A percentile compares a stretch with the other conserved stretches of the same genome.
Evolutionary conservation across 1,140 invertebrate species (phyloP).

Genomic region (Whitmania pigra): DNA sequence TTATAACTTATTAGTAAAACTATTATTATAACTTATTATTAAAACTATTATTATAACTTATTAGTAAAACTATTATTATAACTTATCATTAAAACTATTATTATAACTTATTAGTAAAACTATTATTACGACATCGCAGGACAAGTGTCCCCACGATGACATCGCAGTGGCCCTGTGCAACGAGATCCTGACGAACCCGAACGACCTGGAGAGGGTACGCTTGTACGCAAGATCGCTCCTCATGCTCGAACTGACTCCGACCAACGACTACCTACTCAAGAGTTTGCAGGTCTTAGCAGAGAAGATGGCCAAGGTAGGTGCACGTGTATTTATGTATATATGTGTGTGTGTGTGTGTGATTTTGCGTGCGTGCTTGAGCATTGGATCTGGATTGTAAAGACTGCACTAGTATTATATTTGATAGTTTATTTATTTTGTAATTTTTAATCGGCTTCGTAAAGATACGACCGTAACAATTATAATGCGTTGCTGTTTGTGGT

Average conservation of each 20-base stretch:
- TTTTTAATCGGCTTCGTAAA: no score
- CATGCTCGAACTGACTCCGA: conserved; percentile 31
- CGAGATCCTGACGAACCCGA: conserved; percentile 36
- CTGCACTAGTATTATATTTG: no score
- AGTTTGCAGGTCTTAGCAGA: conserved; percentile 31
- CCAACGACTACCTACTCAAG: conserved; percentile 31
- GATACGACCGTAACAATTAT: no score
- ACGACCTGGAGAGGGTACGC: conserved; percentile 31
- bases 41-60: no score
- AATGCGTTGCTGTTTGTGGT: neutral
- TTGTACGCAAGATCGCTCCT: conserved; percentile 33
- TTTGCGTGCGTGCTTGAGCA: neutral
- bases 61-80: no score
- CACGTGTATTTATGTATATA: conserved; percentile 11
- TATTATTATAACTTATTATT: no score
- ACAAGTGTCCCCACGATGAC: conserved; percentile 36
- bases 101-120: no score
- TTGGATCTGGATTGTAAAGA: neutral
- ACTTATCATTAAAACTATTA: no score
- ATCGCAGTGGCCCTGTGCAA: conserved; percentile 38
- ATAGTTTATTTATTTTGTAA: no score
- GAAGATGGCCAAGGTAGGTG: conserved; percentile 33
- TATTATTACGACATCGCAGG: conserved; percentile 26
- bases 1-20: no score
- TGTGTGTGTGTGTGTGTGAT: no score